Evolutionary conservation across 1,140 invertebrate species (phyloP).

Genomic region (Trachymyrmex cornetzi): DNA sequence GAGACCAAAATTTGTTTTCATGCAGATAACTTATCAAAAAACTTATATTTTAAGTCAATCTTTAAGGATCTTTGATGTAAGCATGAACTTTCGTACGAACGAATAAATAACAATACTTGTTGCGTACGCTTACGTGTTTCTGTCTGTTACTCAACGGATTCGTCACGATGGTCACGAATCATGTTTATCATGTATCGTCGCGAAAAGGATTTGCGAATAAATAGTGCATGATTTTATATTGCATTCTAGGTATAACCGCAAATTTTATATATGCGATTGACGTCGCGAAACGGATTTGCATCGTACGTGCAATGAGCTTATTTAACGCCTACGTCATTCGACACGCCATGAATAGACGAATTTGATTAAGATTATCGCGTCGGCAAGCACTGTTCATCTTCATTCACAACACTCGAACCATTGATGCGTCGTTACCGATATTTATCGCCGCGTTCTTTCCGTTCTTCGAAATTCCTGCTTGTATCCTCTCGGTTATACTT

Average conservation of each 20-base stretch:
- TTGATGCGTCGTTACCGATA: conserved; percentile 64
- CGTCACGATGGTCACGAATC: not conserved
- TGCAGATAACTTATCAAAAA: too few species aligned
- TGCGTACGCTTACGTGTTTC: not conserved
- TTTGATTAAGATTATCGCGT: conserved; percentile 37
- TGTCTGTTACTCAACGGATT: not conserved
- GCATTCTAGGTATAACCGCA: not conserved
- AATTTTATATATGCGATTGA: conserved; percentile 47
- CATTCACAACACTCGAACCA: conserved; percentile 63
- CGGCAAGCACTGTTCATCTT: conserved; percentile 28
- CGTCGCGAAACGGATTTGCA: conserved; percentile 54
- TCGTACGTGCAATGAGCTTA: conserved; percentile 55
- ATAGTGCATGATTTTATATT: conserved; percentile 19
- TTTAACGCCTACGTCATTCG: conserved; percentile 68
- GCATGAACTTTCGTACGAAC: too few species aligned
- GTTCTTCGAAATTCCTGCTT: conserved; percentile 43
- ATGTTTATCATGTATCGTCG: too few species aligned
- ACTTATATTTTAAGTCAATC: too few species aligned
- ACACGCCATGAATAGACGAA: conserved; percentile 63
- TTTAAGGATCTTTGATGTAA: too few species aligned
- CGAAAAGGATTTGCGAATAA: not conserved
- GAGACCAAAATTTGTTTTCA: too few species aligned
- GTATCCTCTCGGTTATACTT: not conserved
- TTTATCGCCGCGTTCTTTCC: conserved; percentile 12
- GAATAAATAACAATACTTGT: too few species aligned